These are phyloP conservation scores for Rhagologus leucostigma DNA, from an alignment of 2,113 vertebrate genomes.

Conservation along the genomic window DNA sequence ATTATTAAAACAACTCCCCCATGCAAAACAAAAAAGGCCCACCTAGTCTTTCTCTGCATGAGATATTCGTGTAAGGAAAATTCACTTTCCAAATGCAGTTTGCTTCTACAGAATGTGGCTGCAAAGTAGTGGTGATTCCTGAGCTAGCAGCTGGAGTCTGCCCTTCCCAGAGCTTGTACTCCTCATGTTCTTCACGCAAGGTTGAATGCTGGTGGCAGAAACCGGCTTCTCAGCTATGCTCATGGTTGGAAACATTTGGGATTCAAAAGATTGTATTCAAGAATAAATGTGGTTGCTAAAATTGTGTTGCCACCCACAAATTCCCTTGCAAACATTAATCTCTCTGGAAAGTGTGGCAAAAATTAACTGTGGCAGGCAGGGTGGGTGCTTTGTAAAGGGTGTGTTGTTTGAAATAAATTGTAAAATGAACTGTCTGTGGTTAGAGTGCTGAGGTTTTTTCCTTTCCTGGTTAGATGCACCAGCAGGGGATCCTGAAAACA, in stretches of 20 bases:
- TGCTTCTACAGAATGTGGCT: background rate
- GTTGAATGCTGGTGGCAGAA: background rate
- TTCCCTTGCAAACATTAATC: background rate
- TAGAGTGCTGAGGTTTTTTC: background rate
- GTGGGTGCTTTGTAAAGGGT: background rate
- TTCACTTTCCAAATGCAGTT: background rate
- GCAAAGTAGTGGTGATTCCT: background rate
- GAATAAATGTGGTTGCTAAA: background rate
- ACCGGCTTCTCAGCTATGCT: background rate
- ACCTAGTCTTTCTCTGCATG: background rate
- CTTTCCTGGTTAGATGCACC: slow-evolving; percentile 86
- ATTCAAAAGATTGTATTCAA: background rate
- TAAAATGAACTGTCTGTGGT: background rate
- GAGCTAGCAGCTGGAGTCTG: background rate
- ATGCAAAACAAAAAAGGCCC: background rate
- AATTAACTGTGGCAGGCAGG: background rate
- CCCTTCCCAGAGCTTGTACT: background rate
- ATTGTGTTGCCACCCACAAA: background rate
- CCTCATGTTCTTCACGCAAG: background rate
- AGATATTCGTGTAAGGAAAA: background rate
- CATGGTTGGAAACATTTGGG: background rate
- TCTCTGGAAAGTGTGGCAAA: background rate
- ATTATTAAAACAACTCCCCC: background rate
- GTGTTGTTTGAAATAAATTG: background rate
- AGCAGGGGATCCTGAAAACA: slow-evolving; percentile 97